These are phyloP conservation scores for Drosophila eohydei DNA, from an alignment of 2,888 invertebrate species.

Conservation along the genomic window DNA sequence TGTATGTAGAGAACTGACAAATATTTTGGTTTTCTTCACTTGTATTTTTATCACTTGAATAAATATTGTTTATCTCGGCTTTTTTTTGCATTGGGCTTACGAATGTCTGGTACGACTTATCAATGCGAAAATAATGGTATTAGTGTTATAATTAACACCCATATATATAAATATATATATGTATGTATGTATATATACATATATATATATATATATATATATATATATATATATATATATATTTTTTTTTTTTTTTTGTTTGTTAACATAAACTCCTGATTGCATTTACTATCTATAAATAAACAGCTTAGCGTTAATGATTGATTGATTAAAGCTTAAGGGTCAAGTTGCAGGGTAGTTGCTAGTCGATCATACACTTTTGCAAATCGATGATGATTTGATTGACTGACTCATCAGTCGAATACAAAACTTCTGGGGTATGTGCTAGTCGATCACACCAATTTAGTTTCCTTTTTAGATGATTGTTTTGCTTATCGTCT, in stretches of 20 bases:
- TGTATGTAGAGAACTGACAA: neutral
- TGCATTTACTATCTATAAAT: neutral
- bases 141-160: constrained; percentile 9
- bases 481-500: neutral
- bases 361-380: neutral
- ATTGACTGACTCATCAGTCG: neutral
- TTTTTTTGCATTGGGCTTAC: neutral
- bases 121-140: constrained; percentile 6
- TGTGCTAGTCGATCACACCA: neutral
- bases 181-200: too few relatives aligned
- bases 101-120: constrained; percentile 1
- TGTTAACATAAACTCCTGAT: neutral
- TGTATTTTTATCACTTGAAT: neutral
- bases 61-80: constrained; percentile 1
- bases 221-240: too few relatives aligned
- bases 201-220: too few relatives aligned
- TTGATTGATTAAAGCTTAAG: neutral
- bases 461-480: neutral
- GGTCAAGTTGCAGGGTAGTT: neutral
- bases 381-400: neutral
- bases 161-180: neutral
- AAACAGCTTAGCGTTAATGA: neutral
- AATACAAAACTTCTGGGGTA: neutral
- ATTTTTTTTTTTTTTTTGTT: neutral
- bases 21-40: neutral